These are phyloP conservation scores for Callosobruchus maculatus DNA, from an alignment of 2,888 invertebrate species.

Conservation along the genomic window DNA sequence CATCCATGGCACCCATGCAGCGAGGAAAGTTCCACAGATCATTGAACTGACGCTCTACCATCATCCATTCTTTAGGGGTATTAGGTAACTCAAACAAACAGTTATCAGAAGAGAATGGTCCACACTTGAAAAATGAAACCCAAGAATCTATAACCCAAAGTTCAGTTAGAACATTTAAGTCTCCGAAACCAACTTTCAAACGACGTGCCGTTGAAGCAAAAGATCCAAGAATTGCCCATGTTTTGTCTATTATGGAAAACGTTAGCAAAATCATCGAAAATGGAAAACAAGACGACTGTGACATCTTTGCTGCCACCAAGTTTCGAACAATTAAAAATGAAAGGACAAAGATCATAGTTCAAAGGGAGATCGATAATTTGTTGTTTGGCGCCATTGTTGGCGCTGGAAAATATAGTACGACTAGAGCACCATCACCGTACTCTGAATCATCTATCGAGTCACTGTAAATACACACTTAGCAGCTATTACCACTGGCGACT, in stretches of 20 bases:
- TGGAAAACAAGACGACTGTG: not conserved
- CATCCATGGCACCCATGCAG: conserved; percentile 33
- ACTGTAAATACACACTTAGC: too few species aligned
- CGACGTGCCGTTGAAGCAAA: not conserved
- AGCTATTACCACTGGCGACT: not conserved
- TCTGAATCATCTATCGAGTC: not conserved
- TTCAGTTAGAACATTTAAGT: not conserved
- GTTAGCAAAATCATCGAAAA: not conserved
- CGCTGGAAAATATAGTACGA: not conserved
- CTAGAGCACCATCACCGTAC: not conserved
- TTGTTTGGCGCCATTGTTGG: conserved; percentile 1
- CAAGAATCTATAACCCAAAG: not conserved
- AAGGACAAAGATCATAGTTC: not conserved
- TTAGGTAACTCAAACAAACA: not conserved
- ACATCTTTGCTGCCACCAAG: conserved; percentile 1
- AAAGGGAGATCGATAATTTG: conserved; percentile 3
- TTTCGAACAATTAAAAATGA: not conserved
- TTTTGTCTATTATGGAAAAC: not conserved
- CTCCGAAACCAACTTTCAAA: not conserved
- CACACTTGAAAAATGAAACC: not conserved
- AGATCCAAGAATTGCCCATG: conserved; percentile 1
- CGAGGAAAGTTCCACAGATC: not conserved
- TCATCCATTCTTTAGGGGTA: not conserved
- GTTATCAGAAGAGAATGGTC: not conserved
- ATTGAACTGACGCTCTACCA: not conserved